phyloP scores from a whole-genome alignment of 2,113 vertebrate genomes.

The Agelaius phoeniceus region DNA sequence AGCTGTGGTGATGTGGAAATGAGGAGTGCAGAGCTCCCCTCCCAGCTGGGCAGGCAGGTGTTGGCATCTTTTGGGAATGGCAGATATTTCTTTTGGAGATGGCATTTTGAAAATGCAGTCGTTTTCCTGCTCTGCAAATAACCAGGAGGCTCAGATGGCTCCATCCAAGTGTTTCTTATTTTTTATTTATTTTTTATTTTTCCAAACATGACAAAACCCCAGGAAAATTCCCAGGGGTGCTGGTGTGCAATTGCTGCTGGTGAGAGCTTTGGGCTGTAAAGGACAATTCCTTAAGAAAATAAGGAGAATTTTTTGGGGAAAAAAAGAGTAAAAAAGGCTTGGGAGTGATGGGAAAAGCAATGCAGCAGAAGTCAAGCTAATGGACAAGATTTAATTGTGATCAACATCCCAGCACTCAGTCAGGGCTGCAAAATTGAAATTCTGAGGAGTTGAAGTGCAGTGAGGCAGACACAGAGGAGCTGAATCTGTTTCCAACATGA shows the following conservation, averaged over 20 bases:
- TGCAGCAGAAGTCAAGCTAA: background rate
- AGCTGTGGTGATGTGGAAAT: background rate
- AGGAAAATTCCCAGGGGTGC: background rate
- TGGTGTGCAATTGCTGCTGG: background rate
- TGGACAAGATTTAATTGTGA: background rate
- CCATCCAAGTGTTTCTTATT: background rate
- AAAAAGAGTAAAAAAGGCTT: background rate
- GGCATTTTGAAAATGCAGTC: background rate
- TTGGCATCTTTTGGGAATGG: background rate
- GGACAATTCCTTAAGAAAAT: background rate
- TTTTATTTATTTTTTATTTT: background rate
- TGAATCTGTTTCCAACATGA: background rate
- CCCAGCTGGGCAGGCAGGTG: background rate
- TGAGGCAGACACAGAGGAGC: background rate
- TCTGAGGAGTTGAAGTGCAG: background rate
- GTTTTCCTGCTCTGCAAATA: background rate
- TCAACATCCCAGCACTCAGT: background rate
- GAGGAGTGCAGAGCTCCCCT: background rate
- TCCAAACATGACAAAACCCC: background rate
- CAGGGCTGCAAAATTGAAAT: background rate
- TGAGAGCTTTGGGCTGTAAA: background rate
- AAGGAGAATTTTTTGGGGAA: background rate
- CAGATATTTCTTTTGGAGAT: background rate
- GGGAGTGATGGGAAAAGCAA: background rate
- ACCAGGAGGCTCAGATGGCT: background rate